A percentile compares a stretch with the other conserved stretches of the same genome.
phyloP scores from a whole-genome alignment of 2,888 invertebrate species.

The Hemicrepidius hirtus region DNA sequence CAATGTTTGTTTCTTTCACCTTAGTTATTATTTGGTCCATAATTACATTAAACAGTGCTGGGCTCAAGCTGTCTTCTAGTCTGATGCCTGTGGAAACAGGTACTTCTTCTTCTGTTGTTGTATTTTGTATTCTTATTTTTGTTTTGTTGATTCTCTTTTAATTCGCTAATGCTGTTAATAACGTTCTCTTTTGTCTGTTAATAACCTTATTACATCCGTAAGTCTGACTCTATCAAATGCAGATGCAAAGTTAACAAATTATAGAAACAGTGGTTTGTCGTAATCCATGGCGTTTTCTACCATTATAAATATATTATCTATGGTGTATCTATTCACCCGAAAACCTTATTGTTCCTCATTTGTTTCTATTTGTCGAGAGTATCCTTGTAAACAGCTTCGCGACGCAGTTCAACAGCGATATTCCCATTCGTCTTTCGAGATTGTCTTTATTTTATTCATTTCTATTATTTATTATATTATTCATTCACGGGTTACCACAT shows the following conservation, averaged over 20 bases:
- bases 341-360: conserved; percentile 31
- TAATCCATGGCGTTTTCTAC: conserved; percentile 19
- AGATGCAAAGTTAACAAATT: conserved; percentile 6
- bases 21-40: conserved; percentile 42
- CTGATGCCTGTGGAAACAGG: conserved; percentile 34
- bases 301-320: conserved; percentile 29
- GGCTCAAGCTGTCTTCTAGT: conserved; percentile 33
- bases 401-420: conserved; percentile 5
- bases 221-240: conserved; percentile 18
- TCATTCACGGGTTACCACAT: conserved; percentile 4
- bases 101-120: conserved; percentile 11
- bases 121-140: conserved; percentile 16
- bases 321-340: conserved; percentile 21
- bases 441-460: conserved; percentile 21
- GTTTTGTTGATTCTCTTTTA: conserved; percentile 26
- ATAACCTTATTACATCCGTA: conserved; percentile 16
- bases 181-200: conserved; percentile 20
- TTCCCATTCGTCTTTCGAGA: conserved; percentile 12
- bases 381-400: conserved; percentile 18
- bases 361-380: conserved; percentile 6
- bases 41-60: conserved; percentile 32
- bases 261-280: conserved; percentile 19
- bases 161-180: conserved; percentile 16
- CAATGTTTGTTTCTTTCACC: no score
- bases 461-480: no score